A percentile compares a stretch with the other conserved stretches of the same genome.
Conservation (phyloP, 2,888 invertebrate genomes). For the Drosophila trichaetosa region DNA sequence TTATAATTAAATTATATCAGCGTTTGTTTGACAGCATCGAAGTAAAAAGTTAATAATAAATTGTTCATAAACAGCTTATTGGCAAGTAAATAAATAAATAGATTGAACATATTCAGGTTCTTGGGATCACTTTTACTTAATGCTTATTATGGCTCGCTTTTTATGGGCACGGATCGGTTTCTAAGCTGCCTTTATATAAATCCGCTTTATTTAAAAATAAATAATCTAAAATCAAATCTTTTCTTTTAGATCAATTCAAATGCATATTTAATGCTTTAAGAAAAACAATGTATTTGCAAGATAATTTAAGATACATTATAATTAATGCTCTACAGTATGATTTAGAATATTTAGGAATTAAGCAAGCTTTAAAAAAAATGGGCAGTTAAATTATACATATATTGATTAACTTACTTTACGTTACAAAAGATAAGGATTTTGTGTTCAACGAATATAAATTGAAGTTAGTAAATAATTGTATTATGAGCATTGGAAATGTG, state of each 20-base stretch:
- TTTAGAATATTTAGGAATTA: background rate
- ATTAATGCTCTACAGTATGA: background rate
- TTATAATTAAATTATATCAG: conserved; percentile 40
- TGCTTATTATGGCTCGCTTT: background rate
- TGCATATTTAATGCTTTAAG: background rate
- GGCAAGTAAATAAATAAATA: background rate
- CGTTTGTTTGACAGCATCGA: conserved; percentile 25
- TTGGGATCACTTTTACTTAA: conserved; percentile 4
- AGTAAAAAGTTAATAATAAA: background rate
- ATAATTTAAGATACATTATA: background rate
- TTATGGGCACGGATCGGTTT: background rate
- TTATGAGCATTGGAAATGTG: background rate
- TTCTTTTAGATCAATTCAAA: background rate
- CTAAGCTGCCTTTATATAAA: background rate
- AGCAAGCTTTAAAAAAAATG: background rate
- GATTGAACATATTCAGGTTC: background rate
- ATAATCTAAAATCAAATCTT: background rate
- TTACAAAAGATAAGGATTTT: background rate
- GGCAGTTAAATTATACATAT: background rate
- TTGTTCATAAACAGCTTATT: conserved; percentile 7
- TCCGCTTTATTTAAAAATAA: background rate
- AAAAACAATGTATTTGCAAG: background rate
- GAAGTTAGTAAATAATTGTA: background rate
- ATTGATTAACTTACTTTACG: background rate
- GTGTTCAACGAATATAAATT: background rate